Conservation (phyloP, 2,888 invertebrate species). For the Volucella inanis region DNA sequence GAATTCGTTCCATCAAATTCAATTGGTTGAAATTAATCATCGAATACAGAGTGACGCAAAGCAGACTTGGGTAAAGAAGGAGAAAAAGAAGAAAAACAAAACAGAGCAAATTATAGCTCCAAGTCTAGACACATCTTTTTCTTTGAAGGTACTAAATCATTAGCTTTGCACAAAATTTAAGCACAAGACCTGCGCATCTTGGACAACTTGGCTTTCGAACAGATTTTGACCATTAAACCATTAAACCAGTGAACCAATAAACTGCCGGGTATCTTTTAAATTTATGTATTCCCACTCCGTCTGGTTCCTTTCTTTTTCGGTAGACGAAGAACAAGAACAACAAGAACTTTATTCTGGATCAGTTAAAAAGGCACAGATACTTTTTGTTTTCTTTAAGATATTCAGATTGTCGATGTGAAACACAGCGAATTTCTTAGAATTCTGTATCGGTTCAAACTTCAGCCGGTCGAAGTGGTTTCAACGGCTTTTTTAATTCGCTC, state of each 20-base stretch:
- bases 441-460: slow-evolving; percentile 57
- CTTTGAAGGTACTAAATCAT: slow-evolving; percentile 63
- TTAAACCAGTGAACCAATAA: slow-evolving; percentile 13
- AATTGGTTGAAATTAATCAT: slow-evolving; percentile 63
- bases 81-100: not conserved
- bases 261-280: slow-evolving; percentile 39
- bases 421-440: slow-evolving; percentile 52
- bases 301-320: slow-evolving; percentile 16
- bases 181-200: slow-evolving; percentile 24
- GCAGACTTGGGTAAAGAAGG: not conserved
- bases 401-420: slow-evolving; percentile 26
- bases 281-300: slow-evolving; percentile 42
- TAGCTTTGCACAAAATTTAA: slow-evolving; percentile 46
- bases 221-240: slow-evolving; percentile 43
- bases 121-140: slow-evolving; percentile 56
- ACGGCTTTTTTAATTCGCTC: slow-evolving; percentile 1
- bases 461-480: slow-evolving; percentile 55
- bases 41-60: slow-evolving; percentile 25
- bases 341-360: not conserved
- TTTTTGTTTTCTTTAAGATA: not conserved
- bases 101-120: slow-evolving; percentile 30
- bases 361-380: slow-evolving; percentile 1
- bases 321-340: slow-evolving; percentile 1
- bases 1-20: slow-evolving; percentile 16
- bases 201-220: not conserved